Base-by-base conservation (phyloP, 2,888 invertebrate species). In the Folsomia manolachei region DNA sequence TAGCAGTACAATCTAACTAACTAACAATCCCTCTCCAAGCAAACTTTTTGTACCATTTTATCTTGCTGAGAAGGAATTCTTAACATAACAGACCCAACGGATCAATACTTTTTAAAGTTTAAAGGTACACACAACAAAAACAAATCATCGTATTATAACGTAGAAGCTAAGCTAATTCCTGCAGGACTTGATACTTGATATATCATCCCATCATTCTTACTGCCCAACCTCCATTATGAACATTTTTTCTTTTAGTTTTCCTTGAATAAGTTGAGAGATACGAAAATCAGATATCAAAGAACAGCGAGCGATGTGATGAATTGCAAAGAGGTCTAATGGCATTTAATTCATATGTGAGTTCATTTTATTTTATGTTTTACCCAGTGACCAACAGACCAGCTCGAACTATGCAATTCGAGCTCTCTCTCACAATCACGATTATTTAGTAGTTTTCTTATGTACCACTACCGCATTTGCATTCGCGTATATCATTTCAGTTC, bases 91-190 rank as follows among this genome's bases (percentile, higher is more conserved):
- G n/a, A n/a, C n/a, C 39, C 39, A 39, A 39, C 39, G 39, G 39
- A 39, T 39, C 39, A 39, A 39, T 39, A 39, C 39, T 39, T 39
- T 4, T 4, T 39, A 64, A 1, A 27, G 2, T 27, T 64, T 64
- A 64, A 64, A 64, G 64, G 64, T 64, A 64, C 27, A 23, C 4
- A 19, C 39, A 39, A 4, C 39, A 39, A 39, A 39, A 39, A 39
- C 39, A 4, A 39, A 39, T 4, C 7, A 39, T 4, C 39, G 39
- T 39, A 14, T 39, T 39, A 39, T 39, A 39, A n/a, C n/a, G n/a
- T n/a, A n/a, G n/a, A n/a, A n/a, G n/a, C n/a, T n/a, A n/a, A n/a
- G n/a, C n/a, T n/a, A n/a, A n/a, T n/a, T n/a, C n/a, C n/a, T n/a
- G n/a, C n/a, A n/a, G n/a, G n/a, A n/a, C n/a, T n/a, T n/a, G n/a